Evolutionary conservation across 2,888 invertebrate species (phyloP), one percentile per base, ranked within the genome.

Genomic region (Tenthredo notha): DNA sequence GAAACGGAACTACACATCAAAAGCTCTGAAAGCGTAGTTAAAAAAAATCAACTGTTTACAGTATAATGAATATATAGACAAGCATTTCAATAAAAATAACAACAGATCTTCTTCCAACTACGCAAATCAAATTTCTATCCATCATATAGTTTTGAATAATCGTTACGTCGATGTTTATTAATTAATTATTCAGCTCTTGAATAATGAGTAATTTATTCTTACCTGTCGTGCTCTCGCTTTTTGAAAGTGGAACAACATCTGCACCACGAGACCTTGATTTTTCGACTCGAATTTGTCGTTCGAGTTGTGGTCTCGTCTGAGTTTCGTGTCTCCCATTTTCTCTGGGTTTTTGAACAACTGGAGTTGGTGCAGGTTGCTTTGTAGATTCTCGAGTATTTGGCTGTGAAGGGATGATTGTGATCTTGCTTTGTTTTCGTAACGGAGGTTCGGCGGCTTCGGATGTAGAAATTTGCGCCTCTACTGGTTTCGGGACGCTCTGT

Each of bases 341-440:
- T 82, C 90, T 91, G 12, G 88, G 86, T 88, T 92, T 92, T 85
- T 90, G 86, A 70, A 72, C 70, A 54, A 65, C 78, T 54, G 75
- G 67, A 29, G 47, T 21, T 25, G 84, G 12, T 29, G 82, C 33
- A 33, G 33, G 21, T 80, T 87, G 85, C 67, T 61, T 83, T 12
- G 83, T 40, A 89, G 87, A 84, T 84, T 83, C 84, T 65, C 84
- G 78, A 78, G 86, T 90, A 85, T 91, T 91, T 72, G 93, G 91
- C 87, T 93, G 92, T 54, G 93, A 91, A n/a, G 94, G 94, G 85
- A 93, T 92, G 89, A 94, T 94, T 84, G 93, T 94, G 88, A 94
- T 93, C 91, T 94, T 94, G 89, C 93, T 94, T 87, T 92, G 93
- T 88, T 93, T 94, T 37, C 93, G 90, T 0, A 86, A 85, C 70